Percentiles rank a stretch among this genome's conserved stretches.
Evolutionary conservation across 2,113 vertebrate species (phyloP).

Genomic region (Melozone crissalis): DNA sequence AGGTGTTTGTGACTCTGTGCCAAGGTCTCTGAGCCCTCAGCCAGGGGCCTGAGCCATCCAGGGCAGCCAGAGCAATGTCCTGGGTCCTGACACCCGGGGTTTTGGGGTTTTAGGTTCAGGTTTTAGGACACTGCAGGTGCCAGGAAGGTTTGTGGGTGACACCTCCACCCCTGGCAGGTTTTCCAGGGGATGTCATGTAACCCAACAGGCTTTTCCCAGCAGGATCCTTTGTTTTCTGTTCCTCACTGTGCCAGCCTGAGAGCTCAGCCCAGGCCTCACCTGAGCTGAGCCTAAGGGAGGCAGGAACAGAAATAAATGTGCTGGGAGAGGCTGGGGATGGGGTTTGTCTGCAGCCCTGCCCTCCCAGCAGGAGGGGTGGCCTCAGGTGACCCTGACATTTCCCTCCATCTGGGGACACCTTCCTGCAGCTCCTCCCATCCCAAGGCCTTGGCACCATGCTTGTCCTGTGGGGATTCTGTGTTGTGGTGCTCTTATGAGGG

Average conservation of each 20-base stretch:
- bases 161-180: not conserved
- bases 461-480: not conserved
- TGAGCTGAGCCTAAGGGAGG: not conserved
- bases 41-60: too few species aligned
- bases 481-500: too few species aligned
- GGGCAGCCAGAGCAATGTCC: too few species aligned
- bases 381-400: not conserved
- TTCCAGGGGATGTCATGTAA: not conserved
- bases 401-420: not conserved
- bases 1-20: too few species aligned
- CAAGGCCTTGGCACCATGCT: not conserved
- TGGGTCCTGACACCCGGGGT: fast-evolving
- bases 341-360: not conserved
- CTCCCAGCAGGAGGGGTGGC: not conserved
- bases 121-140: not conserved
- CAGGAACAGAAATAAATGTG: not conserved
- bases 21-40: too few species aligned
- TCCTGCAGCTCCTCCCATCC: not conserved
- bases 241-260: not conserved
- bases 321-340: not conserved
- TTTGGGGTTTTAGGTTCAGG: too few species aligned
- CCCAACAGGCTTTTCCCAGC: not conserved
- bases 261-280: not conserved
- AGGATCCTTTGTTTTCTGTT: not conserved
- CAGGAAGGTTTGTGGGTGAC: not conserved